Evolutionary conservation across 2,113 vertebrate genomes (phyloP), one percentile per base, ranked within the genome.

Genomic region (Oryzias curvinotus): DNA sequence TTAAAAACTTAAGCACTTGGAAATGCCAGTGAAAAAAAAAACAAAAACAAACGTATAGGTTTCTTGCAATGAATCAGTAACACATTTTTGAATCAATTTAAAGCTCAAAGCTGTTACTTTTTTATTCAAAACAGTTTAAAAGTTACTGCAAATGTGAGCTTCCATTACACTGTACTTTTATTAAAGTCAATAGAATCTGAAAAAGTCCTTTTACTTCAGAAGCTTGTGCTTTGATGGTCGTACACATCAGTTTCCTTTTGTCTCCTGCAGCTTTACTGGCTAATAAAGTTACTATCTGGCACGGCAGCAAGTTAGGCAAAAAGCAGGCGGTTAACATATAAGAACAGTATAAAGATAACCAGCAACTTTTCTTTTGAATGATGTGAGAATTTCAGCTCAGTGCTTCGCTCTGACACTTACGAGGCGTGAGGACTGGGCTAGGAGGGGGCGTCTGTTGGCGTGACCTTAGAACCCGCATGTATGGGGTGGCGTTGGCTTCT

Each of bases 401-500:
- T 83, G 84, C 58, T 85, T 89, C 16, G 79, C 79, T 85, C 84
- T 92, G 56, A 89, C 85, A 28, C 73, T 69, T 69, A 13, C 87
- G 75, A 62, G 88, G 90, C n/a, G 85, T 80, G 61, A 67, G 62
- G 65, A 85, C 71, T 0, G 92, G 91, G 82, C 82, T 89, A 68
- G 82, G 44, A 56, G 88, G 84, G 66, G 95, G 83, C 55, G 89
- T 89, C 2, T 78, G 87, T 45, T 87, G 91, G 8, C 92, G 92
- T 28, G 93, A 91, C 4, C 91, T 88, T 57, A 96, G 52, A 62
- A 95, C 90, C 10, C 86, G 84, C 0, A 80, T 66, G 43, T 91
- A 95, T 0, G 94, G 94, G 23, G 92, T 93, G 44, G 6, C 0
- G 5, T 59, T 88, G n/a, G 69, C 67, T 28, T 80, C 80, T 5